Percentiles rank a stretch among this genome's conserved stretches.
phyloP scores from a whole-genome alignment of 1,140 invertebrate species.

The Rhopalosiphum padi region DNA sequence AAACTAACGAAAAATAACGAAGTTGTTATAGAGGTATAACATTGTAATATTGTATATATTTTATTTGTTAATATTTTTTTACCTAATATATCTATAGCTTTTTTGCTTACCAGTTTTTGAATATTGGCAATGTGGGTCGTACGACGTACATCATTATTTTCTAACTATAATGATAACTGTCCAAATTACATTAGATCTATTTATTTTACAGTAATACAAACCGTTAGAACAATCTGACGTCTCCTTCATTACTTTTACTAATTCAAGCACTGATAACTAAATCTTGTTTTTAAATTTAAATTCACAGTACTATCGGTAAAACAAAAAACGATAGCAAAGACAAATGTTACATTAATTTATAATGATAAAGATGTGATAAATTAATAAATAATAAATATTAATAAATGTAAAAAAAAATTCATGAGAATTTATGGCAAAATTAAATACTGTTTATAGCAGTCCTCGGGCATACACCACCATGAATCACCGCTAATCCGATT shows the following conservation, averaged over 20 bases:
- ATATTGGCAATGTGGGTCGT: background rate
- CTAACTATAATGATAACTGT: background rate
- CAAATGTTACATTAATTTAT: no score
- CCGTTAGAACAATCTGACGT: background rate
- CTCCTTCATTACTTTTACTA: background rate
- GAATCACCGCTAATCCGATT: no score
- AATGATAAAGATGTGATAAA: no score
- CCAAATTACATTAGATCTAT: background rate
- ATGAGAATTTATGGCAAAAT: no score
- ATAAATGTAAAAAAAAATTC: no score
- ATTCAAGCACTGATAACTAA: background rate
- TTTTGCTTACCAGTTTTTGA: background rate
- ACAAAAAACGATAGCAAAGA: background rate
- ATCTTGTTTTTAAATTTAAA: background rate
- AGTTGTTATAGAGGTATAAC: no score
- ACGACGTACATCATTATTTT: background rate
- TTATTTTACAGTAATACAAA: background rate
- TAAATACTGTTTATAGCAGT: no score
- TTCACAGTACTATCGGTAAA: background rate
- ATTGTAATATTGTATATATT: no score
- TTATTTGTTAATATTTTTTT: no score
- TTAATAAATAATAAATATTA: no score
- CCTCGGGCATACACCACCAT: no score
- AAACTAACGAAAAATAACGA: no score
- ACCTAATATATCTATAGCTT: background rate